These are phyloP conservation scores for Brachyhypopomus occidentalis DNA, from an alignment of 2,113 vertebrate species.

Conservation along the genomic window DNA sequence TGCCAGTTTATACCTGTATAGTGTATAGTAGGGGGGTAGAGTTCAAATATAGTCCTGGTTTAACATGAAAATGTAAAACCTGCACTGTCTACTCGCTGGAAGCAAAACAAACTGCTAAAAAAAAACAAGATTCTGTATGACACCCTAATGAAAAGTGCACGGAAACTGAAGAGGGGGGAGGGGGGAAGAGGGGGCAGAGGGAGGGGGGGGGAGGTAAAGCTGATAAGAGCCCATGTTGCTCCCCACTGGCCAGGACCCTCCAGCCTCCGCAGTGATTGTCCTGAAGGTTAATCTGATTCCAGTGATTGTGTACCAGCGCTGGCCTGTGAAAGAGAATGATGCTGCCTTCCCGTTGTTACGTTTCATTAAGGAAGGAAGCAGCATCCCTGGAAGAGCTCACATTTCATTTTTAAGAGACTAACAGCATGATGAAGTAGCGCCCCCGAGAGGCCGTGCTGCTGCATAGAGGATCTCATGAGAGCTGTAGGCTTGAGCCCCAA, in stretches of 20 bases:
- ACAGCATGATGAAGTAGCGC: too few relatives aligned
- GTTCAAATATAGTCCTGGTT: too few relatives aligned
- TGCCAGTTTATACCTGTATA: too few relatives aligned
- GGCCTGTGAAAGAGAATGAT: background rate
- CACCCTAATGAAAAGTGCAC: background rate
- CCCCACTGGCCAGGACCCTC: background rate
- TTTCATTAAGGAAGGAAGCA: background rate
- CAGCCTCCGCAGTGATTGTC: background rate
- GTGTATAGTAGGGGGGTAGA: too few relatives aligned
- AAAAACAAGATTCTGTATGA: too few relatives aligned
- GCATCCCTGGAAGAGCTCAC: conserved; percentile 11
- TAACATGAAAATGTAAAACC: too few relatives aligned
- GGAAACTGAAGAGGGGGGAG: background rate
- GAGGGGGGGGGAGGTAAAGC: too few relatives aligned
- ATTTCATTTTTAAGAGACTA: background rate
- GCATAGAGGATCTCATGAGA: background rate
- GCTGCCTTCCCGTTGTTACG: background rate
- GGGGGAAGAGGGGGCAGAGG: too few relatives aligned
- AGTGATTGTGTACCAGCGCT: background rate
- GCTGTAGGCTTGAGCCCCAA: conserved; percentile 1
- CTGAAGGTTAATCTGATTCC: background rate
- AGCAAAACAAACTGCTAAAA: too few relatives aligned
- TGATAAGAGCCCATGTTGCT: background rate
- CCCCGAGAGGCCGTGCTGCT: conserved; percentile 5
- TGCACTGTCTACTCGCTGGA: too few relatives aligned